Percentiles rank a stretch among this genome's conserved stretches.
Evolutionary conservation across 1,140 invertebrate genomes (phyloP).

Genomic region (Psix sp.): DNA sequence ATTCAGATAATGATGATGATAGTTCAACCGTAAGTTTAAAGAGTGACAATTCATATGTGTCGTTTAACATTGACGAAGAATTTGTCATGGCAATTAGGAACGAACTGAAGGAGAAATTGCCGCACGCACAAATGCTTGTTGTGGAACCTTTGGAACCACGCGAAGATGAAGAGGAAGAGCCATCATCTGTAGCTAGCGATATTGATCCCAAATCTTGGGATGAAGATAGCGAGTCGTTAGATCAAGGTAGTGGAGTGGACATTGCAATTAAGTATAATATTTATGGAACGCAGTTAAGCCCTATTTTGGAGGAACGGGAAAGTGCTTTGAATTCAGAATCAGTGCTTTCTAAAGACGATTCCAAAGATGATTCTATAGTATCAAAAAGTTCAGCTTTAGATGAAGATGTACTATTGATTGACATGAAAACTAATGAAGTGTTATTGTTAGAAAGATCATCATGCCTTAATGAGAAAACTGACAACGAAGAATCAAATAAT

Average conservation of each 20-base stretch:
- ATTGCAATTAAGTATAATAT: conserved; percentile 78
- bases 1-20: conserved; percentile 66
- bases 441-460: conserved; percentile 74
- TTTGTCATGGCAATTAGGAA: conserved; percentile 83
- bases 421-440: conserved; percentile 78
- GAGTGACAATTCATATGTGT: conserved; percentile 78
- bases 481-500: conserved; percentile 62
- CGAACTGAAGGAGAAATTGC: conserved; percentile 83
- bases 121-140: conserved; percentile 80
- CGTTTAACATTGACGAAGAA: conserved; percentile 82
- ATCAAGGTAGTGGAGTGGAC: conserved; percentile 68
- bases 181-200: conserved; percentile 59
- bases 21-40: conserved; percentile 72
- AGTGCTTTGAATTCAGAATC: conserved; percentile 71
- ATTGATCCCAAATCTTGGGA: conserved; percentile 66
- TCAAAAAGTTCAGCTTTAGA: conserved; percentile 69
- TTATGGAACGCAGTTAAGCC: conserved; percentile 79
- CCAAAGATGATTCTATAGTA: conserved; percentile 66
- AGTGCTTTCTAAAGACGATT: conserved; percentile 65
- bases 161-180: conserved; percentile 73
- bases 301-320: conserved; percentile 81
- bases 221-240: conserved; percentile 64
- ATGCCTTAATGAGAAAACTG: too few relatives aligned
- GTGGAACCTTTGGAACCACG: conserved; percentile 69
- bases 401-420: conserved; percentile 79